Conservation (phyloP, 2,113 vertebrate genomes). For the Etheostoma spectabile region DNA sequence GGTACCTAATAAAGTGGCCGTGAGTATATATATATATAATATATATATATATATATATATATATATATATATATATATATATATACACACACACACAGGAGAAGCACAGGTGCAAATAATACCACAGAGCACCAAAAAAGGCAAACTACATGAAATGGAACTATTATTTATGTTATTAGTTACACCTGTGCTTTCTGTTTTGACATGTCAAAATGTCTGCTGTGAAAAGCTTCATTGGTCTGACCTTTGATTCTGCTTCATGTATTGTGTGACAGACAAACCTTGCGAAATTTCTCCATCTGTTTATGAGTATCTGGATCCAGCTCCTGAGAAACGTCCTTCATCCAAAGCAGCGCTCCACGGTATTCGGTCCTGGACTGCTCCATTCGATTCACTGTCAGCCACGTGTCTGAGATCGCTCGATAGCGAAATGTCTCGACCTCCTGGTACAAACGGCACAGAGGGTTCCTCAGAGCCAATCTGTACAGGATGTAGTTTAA, state of each 20-base stretch:
- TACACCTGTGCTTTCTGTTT: not conserved
- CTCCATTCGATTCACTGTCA: conserved; percentile 97
- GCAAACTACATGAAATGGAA: not conserved
- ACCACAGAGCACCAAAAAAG: not conserved
- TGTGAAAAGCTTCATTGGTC: no score
- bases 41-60: no score
- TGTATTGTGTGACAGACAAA: conserved; percentile 67
- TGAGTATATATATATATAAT: no score
- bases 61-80: no score
- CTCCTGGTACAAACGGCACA: conserved; percentile 95
- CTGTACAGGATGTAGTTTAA: conserved; percentile 71
- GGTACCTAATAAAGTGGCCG: no score
- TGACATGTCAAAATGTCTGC: not conserved
- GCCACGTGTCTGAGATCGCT: conserved; percentile 97
- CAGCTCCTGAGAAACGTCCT: conserved; percentile 97
- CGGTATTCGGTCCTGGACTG: conserved; percentile 95
- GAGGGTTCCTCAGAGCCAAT: conserved; percentile 89
- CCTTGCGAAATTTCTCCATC: conserved; percentile 99
- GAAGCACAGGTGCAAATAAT: not conserved
- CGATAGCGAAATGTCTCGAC: conserved; percentile 96
- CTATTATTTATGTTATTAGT: not conserved
- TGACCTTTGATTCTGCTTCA: not conserved
- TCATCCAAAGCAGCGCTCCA: conserved; percentile 97
- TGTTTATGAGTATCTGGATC: conserved; percentile 97
- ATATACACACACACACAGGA: no score